Percentiles rank a stretch among this genome's conserved stretches.
Evolutionary conservation across 2,113 vertebrate genomes (phyloP).

Genomic region (Bagarius yarrelli): DNA sequence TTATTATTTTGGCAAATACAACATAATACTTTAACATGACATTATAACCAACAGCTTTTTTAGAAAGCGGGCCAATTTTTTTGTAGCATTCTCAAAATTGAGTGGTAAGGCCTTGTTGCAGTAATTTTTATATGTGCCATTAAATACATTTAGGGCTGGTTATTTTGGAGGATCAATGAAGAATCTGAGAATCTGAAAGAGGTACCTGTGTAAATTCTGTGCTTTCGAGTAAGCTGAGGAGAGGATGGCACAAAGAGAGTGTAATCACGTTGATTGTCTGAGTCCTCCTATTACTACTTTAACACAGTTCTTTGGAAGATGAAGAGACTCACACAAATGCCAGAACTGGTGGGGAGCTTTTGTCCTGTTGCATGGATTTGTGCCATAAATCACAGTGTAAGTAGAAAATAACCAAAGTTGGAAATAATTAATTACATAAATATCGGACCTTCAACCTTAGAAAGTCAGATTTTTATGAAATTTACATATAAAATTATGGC

Average conservation of each 20-base stretch:
- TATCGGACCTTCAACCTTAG: not conserved
- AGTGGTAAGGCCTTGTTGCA: slow-evolving; percentile 4
- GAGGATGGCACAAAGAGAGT: slow-evolving; percentile 4
- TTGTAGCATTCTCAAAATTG: slow-evolving; percentile 18
- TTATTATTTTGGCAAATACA: not conserved
- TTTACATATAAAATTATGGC: no score
- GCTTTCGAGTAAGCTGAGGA: slow-evolving; percentile 15
- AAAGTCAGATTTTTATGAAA: not conserved
- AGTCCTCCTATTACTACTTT: slow-evolving; percentile 22
- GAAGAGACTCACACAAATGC: not conserved
- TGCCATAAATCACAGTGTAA: slow-evolving; percentile 15
- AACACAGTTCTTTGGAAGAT: slow-evolving; percentile 29
- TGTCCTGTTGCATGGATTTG: not conserved
- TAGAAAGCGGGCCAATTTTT: not conserved
- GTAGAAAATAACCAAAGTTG: not conserved
- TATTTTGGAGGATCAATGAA: slow-evolving; percentile 13
- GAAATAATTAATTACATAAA: slow-evolving; percentile 1
- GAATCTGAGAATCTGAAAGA: slow-evolving; percentile 22
- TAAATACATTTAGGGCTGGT: slow-evolving; percentile 12
- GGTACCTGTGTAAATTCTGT: not conserved
- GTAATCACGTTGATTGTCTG: slow-evolving; percentile 21
- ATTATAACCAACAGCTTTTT: slow-evolving; percentile 21
- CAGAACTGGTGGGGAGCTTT: not conserved
- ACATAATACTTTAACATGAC: not conserved
- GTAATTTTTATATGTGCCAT: slow-evolving; percentile 1